phyloP scores from a whole-genome alignment of 2,888 invertebrate genomes.

The Antheraea yamamai region DNA sequence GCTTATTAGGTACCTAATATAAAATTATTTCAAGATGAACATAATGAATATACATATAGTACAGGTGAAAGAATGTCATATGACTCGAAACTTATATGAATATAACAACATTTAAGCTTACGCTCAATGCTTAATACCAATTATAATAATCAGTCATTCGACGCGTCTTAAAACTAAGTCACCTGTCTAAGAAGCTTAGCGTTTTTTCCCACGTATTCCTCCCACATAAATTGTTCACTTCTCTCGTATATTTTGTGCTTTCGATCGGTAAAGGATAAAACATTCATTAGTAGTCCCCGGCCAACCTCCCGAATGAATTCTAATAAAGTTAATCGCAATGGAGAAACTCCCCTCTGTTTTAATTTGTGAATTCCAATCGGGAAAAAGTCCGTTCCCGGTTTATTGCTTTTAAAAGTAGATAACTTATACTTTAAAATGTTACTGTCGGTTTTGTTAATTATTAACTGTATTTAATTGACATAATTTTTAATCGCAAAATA shows the following conservation, averaged over 20 bases:
- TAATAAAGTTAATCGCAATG: slow-evolving; percentile 71
- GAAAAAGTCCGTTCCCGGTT: slow-evolving; percentile 41
- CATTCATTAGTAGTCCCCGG: slow-evolving; percentile 61
- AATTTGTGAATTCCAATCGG: slow-evolving; percentile 50
- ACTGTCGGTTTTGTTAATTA: slow-evolving; percentile 6
- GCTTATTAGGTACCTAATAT: too few species aligned
- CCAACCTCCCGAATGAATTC: slow-evolving; percentile 66
- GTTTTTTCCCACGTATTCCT: slow-evolving; percentile 15
- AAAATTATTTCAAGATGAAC: too few species aligned
- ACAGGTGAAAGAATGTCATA: neutral
- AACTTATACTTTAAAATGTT: slow-evolving; percentile 33
- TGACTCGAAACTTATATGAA: neutral
- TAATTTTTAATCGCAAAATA: neutral
- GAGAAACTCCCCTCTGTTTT: slow-evolving; percentile 55
- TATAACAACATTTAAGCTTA: neutral
- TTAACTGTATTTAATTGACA: neutral
- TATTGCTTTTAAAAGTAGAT: slow-evolving; percentile 50
- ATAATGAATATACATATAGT: too few species aligned
- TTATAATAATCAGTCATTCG: neutral
- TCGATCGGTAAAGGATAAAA: slow-evolving; percentile 50
- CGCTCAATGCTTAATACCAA: neutral
- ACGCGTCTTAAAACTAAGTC: neutral
- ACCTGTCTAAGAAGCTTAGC: slow-evolving; percentile 4
- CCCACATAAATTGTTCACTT: slow-evolving; percentile 19
- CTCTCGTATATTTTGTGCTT: slow-evolving; percentile 20